phyloP scores from a whole-genome alignment of 2,797 vertebrate species.

The Siniperca obscura region DNA sequence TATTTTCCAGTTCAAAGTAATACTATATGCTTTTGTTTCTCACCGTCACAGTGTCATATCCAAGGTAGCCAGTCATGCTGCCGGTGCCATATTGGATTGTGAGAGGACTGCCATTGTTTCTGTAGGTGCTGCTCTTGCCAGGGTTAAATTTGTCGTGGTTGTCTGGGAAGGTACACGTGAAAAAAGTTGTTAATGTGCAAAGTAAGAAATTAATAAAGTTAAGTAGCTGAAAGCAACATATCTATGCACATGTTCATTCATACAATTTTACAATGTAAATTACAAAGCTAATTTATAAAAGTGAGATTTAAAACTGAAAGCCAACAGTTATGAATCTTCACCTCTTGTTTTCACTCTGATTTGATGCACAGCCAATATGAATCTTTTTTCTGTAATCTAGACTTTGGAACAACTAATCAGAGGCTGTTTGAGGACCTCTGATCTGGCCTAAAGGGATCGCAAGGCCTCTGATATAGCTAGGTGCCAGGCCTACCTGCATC shows the following conservation, averaged over 20 bases:
- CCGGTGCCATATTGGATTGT: conserved; percentile 82
- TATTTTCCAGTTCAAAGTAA: not conserved
- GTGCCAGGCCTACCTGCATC: not conserved
- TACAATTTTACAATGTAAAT: not conserved
- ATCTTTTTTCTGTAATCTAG: not conserved
- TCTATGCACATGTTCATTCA: not conserved
- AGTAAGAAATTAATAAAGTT: not conserved
- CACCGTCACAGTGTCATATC: conserved; percentile 82
- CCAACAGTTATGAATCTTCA: not conserved
- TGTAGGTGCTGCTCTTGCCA: conserved; percentile 75
- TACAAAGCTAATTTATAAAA: not conserved
- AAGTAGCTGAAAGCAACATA: not conserved
- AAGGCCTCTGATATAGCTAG: not conserved
- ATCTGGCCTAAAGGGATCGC: not conserved
- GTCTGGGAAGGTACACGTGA: conserved; percentile 57
- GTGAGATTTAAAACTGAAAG: not conserved
- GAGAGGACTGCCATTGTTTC: conserved; percentile 16
- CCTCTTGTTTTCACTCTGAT: not conserved
- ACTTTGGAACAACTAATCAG: not conserved
- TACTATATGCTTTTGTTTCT: conserved; percentile 49
- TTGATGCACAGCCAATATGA: not conserved
- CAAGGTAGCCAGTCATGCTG: conserved; percentile 74
- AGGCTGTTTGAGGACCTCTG: not conserved
- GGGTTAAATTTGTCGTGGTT: conserved; percentile 81
- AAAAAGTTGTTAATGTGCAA: not conserved